Evolutionary conservation across 2,113 vertebrate species (phyloP), one percentile per base, ranked within the genome.

Genomic region (Psittacula cyanocephala): DNA sequence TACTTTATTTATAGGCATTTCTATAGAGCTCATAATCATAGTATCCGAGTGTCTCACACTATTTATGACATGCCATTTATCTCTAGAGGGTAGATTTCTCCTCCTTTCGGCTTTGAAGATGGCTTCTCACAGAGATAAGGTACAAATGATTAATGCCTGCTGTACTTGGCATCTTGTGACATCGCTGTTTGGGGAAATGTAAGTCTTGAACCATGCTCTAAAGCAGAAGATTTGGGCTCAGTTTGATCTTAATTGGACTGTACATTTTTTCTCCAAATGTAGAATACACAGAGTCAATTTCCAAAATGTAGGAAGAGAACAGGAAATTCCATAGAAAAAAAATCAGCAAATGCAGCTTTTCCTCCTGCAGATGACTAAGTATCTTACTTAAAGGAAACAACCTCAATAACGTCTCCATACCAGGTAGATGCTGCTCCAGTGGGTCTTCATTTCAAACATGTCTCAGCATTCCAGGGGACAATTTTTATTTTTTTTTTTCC

Each of bases 11-110:
- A 96, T 87, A 88, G 86, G 72, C 71, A 88, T 93, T 97, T 96
- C 96, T 92, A 95, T 95, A 88, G 87, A 95, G 93, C 84, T 96
- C 87, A 97, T 94, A 91, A 95, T 95, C 89, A 93, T 84, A 86
- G 94, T 90, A 95, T 96, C 87, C 43, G 78, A 96, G 91, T 89
- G 88, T 76, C 82, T 92, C 52, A 31, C n/a, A 11, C 91, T 95
- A 95, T 95, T 97, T 96, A 96, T 2, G 67, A 95, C 63, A 65
- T 76, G 93, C 74, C 88, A 95, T 96, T 94, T 93, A 91, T 96
- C 88, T 93, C 93, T 62, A 50, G 80, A 96, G 96, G 81, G 70
- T 87, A 94, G 52, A 92, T 24, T 78, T 96, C 91, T 92, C 83
- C 88, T 96, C 89, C 91, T 81, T 92, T 95, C 63, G 79, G 64